Conservation (phyloP, 2,888 invertebrate genomes). For the Tuberolachnus salignus region DNA sequence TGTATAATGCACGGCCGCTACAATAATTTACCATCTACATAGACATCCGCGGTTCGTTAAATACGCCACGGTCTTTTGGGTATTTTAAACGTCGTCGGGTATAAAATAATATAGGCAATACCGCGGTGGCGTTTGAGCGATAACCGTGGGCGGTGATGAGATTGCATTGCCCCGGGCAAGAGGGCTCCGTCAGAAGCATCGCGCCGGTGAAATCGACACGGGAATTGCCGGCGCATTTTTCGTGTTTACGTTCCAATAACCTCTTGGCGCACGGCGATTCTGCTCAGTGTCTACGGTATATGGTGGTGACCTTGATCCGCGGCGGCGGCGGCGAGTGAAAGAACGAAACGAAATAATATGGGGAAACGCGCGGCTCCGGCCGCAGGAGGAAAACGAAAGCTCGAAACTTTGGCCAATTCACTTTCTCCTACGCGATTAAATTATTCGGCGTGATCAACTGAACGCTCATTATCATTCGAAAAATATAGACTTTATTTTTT, state of each 20-base stretch:
- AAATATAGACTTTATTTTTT: no score
- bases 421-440: conserved; percentile 6
- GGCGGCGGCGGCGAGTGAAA: conserved; percentile 4
- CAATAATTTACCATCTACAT: not conserved
- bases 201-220: conserved; percentile 39
- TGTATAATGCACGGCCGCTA: not conserved
- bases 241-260: conserved; percentile 44
- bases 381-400: conserved; percentile 36
- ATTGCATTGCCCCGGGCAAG: conserved; percentile 1
- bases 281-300: no score
- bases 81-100: no score
- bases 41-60: conserved; percentile 27
- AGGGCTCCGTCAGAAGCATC: no score
- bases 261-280: not conserved
- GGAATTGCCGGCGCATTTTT: not conserved
- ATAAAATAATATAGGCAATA: no score
- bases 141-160: conserved; percentile 22
- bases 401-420: not conserved
- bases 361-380: no score
- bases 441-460: not conserved
- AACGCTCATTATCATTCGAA: no score
- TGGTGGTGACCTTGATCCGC: conserved; percentile 27
- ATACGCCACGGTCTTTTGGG: not conserved
- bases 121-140: not conserved
- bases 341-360: not conserved